Evolutionary conservation across 1,140 invertebrate genomes (phyloP).

Genomic region (Tenebrio molitor): DNA sequence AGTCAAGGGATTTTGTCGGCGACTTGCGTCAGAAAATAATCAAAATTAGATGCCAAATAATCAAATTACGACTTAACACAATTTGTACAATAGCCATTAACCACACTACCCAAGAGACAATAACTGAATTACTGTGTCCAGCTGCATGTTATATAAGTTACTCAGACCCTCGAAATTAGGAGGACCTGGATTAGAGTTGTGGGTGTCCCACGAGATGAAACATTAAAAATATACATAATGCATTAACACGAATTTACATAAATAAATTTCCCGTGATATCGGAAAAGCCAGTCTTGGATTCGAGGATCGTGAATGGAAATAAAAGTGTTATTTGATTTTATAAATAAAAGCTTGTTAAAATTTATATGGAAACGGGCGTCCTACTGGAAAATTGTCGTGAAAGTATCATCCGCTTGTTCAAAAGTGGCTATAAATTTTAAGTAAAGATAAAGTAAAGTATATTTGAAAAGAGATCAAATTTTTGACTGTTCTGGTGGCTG

Average conservation of each 20-base stretch:
- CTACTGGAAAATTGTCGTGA: too few relatives aligned
- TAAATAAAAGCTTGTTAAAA: too few relatives aligned
- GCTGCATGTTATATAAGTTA: conserved; percentile 31
- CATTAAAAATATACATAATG: conserved; percentile 22
- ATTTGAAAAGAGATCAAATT: too few relatives aligned
- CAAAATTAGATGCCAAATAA: conserved; percentile 22
- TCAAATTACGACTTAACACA: conserved; percentile 25
- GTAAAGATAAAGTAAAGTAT: too few relatives aligned
- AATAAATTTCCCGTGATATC: background rate
- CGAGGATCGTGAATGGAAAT: background rate
- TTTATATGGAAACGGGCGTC: too few relatives aligned
- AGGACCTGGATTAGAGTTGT: conserved; percentile 9
- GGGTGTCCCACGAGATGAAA: conserved; percentile 5
- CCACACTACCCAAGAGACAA: conserved; percentile 35
- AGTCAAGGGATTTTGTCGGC: too few relatives aligned
- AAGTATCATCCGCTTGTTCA: too few relatives aligned
- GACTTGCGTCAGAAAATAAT: conserved; percentile 16
- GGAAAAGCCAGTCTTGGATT: background rate
- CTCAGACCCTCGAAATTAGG: conserved; percentile 25
- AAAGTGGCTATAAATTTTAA: too few relatives aligned
- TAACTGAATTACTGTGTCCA: conserved; percentile 36
- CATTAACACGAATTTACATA: conserved; percentile 23
- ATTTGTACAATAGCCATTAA: conserved; percentile 40
- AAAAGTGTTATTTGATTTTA: too few relatives aligned
- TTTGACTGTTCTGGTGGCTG: too few relatives aligned